Percentiles rank a stretch among this genome's conserved stretches.
Conservation (phyloP, 2,113 vertebrate species). For the Actenoides lindsayi region DNA sequence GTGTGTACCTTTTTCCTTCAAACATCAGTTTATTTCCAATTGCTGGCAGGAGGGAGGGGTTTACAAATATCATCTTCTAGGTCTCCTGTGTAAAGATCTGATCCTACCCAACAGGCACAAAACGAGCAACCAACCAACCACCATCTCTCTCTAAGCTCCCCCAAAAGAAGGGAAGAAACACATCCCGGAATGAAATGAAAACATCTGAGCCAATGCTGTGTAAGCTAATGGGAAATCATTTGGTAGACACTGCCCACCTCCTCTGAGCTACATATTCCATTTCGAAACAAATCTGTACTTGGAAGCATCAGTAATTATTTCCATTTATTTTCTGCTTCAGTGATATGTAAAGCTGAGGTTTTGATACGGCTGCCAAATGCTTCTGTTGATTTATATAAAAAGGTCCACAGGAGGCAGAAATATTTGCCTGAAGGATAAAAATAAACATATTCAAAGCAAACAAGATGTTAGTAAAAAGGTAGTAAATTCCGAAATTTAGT, state of each 20-base stretch:
- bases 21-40: neutral
- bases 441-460: constrained; percentile 50
- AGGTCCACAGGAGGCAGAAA: constrained; percentile 49
- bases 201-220: neutral
- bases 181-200: neutral
- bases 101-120: neutral
- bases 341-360: constrained; percentile 51
- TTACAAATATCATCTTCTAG: neutral
- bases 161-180: neutral
- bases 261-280: neutral
- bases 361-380: constrained; percentile 52
- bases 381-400: constrained; percentile 39
- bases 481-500: neutral
- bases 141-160: neutral
- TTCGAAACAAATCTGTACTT: constrained; percentile 27
- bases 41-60: neutral
- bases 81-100: neutral
- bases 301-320: constrained; percentile 52
- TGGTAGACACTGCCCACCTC: neutral
- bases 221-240: constrained; percentile 21
- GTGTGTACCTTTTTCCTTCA: neutral
- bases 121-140: neutral
- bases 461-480: neutral
- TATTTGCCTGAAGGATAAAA: constrained; percentile 61
- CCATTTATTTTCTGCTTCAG: constrained; percentile 51